A percentile compares a stretch with the other conserved stretches of the same genome.
phyloP scores from a whole-genome alignment of 2,113 vertebrate genomes.

The Nycticebus coucang region DNA sequence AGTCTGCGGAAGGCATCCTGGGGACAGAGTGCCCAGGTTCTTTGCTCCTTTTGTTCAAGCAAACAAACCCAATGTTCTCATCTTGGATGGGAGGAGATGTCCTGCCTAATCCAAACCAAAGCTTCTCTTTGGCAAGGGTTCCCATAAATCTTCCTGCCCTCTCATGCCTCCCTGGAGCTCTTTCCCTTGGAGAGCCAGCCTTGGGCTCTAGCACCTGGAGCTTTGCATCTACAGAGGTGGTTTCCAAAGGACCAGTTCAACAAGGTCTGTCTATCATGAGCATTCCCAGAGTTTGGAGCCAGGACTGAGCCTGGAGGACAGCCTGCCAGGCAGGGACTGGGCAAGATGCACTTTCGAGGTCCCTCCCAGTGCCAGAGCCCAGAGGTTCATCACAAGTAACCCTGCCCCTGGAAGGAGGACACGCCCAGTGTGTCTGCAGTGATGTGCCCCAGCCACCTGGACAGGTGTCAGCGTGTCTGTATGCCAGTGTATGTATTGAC shows the following conservation, averaged over 20 bases:
- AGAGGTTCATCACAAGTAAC: not conserved
- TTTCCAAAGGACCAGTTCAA: not conserved
- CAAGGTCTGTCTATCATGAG: not conserved
- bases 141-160: not conserved
- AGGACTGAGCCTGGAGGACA: not conserved
- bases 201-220: not conserved
- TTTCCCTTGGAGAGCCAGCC: not conserved
- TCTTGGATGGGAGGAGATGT: constrained; percentile 66
- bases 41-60: not conserved
- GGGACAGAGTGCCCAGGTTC: not conserved
- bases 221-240: not conserved
- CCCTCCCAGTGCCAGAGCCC: not conserved
- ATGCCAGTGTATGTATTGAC: not conserved
- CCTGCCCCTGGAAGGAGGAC: not conserved
- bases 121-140: constrained; percentile 70
- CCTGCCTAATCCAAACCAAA: constrained; percentile 82
- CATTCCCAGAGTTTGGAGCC: not conserved
- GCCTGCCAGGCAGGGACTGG: not conserved
- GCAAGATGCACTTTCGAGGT: not conserved
- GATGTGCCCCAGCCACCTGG: not conserved
- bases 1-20: not conserved
- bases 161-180: not conserved
- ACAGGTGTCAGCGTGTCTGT: not conserved
- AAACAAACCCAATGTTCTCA: constrained; percentile 61
- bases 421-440: not conserved